Evolutionary conservation across 2,113 vertebrate species (phyloP), one percentile per base, ranked within the genome.

Genomic region (Gallinago media): DNA sequence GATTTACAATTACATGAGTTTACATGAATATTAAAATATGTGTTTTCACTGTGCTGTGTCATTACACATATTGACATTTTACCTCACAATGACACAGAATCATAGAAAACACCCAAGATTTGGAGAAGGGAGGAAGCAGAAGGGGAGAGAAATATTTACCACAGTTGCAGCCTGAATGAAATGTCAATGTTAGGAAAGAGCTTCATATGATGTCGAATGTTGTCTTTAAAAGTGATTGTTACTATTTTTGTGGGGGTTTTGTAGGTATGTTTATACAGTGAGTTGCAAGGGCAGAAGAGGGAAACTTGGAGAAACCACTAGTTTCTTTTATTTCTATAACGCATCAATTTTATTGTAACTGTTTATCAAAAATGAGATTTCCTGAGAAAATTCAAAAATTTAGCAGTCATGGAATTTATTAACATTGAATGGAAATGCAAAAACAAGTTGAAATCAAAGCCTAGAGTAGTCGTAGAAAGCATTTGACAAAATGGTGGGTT

Each of bases 21-120:
- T 97, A 96, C 97, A 98, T 97, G 95, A 98, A 98, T 98, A 98
- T 97, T 98, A 97, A 98, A 98, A 94, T 97, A 86, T 94, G 91
- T 97, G 96, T 97, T 98, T 98, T 97, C 95, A 95, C 94, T 97
- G 96, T 84, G 89, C 95, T 97, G 78, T 84, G 91, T 98, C 97
- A 97, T 97, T 98, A 97, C 96, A 95, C 93, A 96, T 96, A 96
- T 97, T 93, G 70, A 97, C 83, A 87, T 96, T 97, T 98, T 97
- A 97, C 96, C 93, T 97, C 95, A 94, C 85, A 85, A 96, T 95
- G 96, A 98, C 96, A 97, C 75, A 38, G 55, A 93, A 96, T 92
- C 94, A 94, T 96, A 97, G 96, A 97, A 98, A 97, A 94, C 93
- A 93, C 86, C 59, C 66, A 96, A 89, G 92, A 85, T 92, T 91